Percentiles rank a stretch among this genome's conserved stretches.
Conservation (phyloP, 1,140 invertebrate genomes). For the Panulirus ornatus region DNA sequence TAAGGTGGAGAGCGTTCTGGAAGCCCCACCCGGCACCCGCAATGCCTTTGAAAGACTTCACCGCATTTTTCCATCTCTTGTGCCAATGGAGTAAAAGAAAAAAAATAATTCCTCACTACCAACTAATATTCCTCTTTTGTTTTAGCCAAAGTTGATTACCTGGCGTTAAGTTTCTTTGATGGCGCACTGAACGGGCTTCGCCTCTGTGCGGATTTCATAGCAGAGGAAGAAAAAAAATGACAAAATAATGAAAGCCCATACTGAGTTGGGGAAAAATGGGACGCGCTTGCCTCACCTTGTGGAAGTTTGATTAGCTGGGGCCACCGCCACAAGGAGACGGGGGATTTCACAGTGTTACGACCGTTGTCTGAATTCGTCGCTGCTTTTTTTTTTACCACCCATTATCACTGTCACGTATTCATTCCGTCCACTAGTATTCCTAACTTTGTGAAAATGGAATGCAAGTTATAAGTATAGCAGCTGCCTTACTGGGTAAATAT, state of each 20-base stretch:
- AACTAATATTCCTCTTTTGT: constrained; percentile 55
- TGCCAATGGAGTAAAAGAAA: neutral
- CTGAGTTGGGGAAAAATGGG: constrained; percentile 37
- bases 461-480: too few species aligned
- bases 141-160: constrained; percentile 52
- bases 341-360: neutral
- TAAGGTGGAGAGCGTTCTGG: too few species aligned
- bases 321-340: neutral
- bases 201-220: constrained; percentile 41
- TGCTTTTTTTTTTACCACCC: too few species aligned
- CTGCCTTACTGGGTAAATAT: too few species aligned
- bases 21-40: neutral
- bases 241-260: constrained; percentile 49
- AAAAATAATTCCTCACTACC: constrained; percentile 1
- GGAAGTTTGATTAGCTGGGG: constrained; percentile 28
- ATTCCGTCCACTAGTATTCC: too few species aligned
- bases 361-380: neutral
- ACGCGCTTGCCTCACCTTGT: constrained; percentile 20
- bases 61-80: neutral
- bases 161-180: constrained; percentile 50
- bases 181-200: constrained; percentile 22
- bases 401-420: too few species aligned
- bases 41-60: neutral
- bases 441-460: too few species aligned
- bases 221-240: constrained; percentile 30